phyloP scores from a whole-genome alignment of 1,140 invertebrate genomes.

The Holotrichia oblita region DNA sequence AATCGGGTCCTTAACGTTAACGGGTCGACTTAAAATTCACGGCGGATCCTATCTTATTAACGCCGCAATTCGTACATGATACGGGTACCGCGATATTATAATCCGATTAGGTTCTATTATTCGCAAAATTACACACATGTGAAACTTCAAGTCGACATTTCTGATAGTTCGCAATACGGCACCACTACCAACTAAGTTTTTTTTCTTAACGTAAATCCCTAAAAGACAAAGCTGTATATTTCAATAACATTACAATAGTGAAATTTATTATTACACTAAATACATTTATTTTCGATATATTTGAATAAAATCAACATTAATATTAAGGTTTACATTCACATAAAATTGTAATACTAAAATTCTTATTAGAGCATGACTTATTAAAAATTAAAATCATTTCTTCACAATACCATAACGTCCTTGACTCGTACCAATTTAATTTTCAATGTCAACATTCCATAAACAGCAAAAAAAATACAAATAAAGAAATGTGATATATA shows the following conservation, averaged over 20 bases:
- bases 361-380: constrained; percentile 4
- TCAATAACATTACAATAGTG: neutral
- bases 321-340: neutral
- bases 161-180: constrained; percentile 52
- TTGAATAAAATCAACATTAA: neutral
- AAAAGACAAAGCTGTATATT: neutral
- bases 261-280: neutral
- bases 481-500: neutral
- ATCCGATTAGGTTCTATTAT: constrained; percentile 49
- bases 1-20: neutral
- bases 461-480: neutral
- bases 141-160: constrained; percentile 58
- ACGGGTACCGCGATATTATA: constrained; percentile 46
- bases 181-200: constrained; percentile 48
- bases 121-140: constrained; percentile 58
- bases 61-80: constrained; percentile 39
- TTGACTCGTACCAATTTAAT: constrained; percentile 10
- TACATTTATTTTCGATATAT: neutral
- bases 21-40: constrained; percentile 44
- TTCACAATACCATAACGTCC: neutral
- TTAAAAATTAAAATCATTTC: constrained; percentile 16
- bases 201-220: constrained; percentile 32
- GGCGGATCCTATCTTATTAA: constrained; percentile 47
- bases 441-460: constrained; percentile 29
- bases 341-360: neutral